These are phyloP conservation scores for Albula glossodonta DNA, from an alignment of 2,113 vertebrate genomes.

Conservation along the genomic window DNA sequence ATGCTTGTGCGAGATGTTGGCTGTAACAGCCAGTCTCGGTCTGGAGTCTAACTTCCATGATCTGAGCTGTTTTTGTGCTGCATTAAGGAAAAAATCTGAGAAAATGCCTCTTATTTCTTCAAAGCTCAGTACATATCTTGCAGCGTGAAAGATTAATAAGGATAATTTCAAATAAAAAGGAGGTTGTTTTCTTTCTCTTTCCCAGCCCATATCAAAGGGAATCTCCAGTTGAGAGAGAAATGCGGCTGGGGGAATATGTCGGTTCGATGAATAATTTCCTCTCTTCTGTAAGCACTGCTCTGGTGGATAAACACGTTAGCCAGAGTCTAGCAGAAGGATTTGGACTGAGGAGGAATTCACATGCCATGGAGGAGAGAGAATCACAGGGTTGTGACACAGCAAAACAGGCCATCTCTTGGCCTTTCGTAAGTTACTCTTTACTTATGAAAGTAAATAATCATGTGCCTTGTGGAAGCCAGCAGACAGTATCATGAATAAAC, in stretches of 20 bases:
- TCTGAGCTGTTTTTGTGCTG: not conserved
- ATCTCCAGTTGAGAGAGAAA: not conserved
- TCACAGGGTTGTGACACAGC: not conserved
- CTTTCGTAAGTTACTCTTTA: not conserved
- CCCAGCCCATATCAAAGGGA: not conserved
- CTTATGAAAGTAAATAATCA: not conserved
- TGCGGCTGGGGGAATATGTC: not conserved
- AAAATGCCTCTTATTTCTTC: not conserved
- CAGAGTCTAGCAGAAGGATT: not conserved
- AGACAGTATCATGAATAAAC: no score
- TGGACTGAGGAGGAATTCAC: not conserved
- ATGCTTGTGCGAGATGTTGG: not conserved
- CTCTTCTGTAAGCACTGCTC: not conserved
- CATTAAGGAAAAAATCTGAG: not conserved
- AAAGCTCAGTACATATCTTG: not conserved
- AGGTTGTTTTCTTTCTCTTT: not conserved
- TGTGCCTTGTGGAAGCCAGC: no score
- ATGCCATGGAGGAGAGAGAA: not conserved
- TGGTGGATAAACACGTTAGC: not conserved
- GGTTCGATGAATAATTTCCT: not conserved
- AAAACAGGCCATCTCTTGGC: not conserved
- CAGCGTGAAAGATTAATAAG: slow-evolving; percentile 6
- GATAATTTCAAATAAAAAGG: not conserved
- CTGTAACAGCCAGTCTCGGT: not conserved
- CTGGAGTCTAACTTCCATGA: not conserved